Evolutionary conservation across 2,888 invertebrate species (phyloP).

Genomic region (Drosophila phalerata): DNA sequence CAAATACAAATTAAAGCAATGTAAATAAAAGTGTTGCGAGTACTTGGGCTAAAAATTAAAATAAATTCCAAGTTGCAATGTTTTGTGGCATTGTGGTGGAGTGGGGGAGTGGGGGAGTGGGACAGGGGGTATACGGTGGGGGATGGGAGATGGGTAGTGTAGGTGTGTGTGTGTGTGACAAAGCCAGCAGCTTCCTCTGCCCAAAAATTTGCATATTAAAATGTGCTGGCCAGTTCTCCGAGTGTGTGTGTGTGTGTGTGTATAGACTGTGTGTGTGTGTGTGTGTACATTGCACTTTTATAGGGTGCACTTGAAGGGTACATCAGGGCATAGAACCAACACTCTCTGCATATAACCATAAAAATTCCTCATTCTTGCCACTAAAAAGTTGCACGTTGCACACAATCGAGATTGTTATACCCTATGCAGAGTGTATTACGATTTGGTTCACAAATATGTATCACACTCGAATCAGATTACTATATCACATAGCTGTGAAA

Average conservation of each 20-base stretch:
- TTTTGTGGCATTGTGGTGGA: constrained; percentile 13
- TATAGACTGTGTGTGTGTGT: constrained; percentile 1
- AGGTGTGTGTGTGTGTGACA: constrained; percentile 2
- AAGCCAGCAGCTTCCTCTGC: constrained; percentile 27
- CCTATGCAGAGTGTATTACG: not conserved
- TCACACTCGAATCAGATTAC: too few relatives aligned
- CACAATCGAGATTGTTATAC: constrained; percentile 9
- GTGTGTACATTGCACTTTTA: constrained; percentile 29
- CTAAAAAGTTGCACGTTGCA: constrained; percentile 20
- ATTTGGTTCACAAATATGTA: not conserved
- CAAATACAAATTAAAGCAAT: constrained; percentile 74
- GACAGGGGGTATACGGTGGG: not conserved
- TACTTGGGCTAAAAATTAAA: constrained; percentile 56
- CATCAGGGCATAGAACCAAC: constrained; percentile 18
- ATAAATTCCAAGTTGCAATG: constrained; percentile 53
- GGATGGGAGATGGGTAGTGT: too few relatives aligned
- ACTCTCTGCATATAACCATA: constrained; percentile 17
- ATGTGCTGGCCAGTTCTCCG: constrained; percentile 20
- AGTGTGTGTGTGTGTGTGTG: constrained; percentile 1
- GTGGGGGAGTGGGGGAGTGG: not conserved
- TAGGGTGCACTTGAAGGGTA: constrained; percentile 22
- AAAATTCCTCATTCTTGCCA: constrained; percentile 19
- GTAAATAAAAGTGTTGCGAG: constrained; percentile 60
- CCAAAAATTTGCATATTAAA: constrained; percentile 56
- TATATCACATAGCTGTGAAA: not conserved